Conservation (phyloP, 2,113 vertebrate genomes). For the Mobula hypostoma region DNA sequence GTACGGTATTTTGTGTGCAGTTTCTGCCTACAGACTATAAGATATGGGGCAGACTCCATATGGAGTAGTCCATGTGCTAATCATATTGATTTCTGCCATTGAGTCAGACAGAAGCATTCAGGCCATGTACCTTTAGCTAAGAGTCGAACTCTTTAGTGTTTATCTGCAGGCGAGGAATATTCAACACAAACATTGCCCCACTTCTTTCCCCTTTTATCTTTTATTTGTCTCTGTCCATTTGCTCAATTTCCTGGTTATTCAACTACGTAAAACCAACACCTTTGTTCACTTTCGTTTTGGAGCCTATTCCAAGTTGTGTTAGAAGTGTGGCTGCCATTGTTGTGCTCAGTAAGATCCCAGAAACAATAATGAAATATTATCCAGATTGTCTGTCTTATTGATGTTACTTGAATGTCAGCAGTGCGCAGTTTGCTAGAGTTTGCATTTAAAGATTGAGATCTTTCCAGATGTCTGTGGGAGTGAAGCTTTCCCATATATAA, state of each 20-base stretch:
- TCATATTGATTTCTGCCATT: neutral
- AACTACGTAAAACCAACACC: no score
- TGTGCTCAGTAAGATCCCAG: neutral
- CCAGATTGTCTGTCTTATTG: no score
- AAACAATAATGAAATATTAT: neutral
- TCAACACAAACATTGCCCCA: neutral
- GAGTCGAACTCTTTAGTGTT: neutral
- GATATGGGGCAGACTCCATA: neutral
- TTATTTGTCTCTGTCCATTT: neutral
- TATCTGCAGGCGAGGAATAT: neutral
- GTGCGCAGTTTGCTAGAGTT: neutral
- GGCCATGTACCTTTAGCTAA: neutral
- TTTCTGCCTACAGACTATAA: neutral
- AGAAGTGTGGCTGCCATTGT: neutral
- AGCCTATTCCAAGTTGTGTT: no score
- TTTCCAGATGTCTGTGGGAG: neutral
- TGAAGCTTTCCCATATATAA: neutral
- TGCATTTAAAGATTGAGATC: neutral
- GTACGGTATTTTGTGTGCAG: neutral
- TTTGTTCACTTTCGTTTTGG: neutral
- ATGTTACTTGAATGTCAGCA: neutral
- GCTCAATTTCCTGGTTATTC: no score
- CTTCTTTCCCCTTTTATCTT: neutral
- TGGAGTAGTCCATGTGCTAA: no score
- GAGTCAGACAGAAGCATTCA: neutral